Evolutionary conservation across 2,797 vertebrate genomes (phyloP).

Genomic region (Chaenodraco wilsoni): DNA sequence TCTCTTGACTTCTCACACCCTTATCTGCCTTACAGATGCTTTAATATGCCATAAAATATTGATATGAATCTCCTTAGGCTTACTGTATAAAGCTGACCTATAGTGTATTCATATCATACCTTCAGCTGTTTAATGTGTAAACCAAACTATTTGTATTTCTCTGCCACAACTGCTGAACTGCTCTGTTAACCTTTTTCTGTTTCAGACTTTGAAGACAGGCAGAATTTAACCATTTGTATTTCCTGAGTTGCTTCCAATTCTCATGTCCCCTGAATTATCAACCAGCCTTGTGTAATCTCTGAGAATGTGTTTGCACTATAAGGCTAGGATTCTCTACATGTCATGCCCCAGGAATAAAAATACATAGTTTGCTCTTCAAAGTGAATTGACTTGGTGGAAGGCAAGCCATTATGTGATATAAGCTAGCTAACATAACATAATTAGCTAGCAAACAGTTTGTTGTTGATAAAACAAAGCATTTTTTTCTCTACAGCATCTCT

Average conservation of each 20-base stretch:
- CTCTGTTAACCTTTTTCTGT: no score
- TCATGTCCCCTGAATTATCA: background rate
- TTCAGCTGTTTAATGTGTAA: no score
- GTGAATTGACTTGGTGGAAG: background rate
- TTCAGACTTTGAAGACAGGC: no score
- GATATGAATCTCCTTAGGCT: no score
- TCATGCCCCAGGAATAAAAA: background rate
- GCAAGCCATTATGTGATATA: background rate
- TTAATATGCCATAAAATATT: no score
- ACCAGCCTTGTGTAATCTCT: background rate
- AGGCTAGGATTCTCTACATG: background rate
- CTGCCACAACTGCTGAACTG: no score
- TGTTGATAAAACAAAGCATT: background rate
- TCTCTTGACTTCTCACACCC: no score
- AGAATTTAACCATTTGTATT: background rate
- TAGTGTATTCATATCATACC: no score
- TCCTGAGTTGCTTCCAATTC: background rate
- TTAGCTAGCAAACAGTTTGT: background rate
- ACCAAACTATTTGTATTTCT: no score
- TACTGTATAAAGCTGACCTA: no score
- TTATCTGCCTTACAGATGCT: no score
- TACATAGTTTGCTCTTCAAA: background rate
- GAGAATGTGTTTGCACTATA: background rate
- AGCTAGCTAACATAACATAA: background rate
- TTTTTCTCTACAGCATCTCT: background rate